A percentile compares a stretch with the other conserved stretches of the same genome.
These are phyloP conservation scores for Clarias batrachus DNA, from an alignment of 2,113 vertebrate species.

Conservation along the genomic window DNA sequence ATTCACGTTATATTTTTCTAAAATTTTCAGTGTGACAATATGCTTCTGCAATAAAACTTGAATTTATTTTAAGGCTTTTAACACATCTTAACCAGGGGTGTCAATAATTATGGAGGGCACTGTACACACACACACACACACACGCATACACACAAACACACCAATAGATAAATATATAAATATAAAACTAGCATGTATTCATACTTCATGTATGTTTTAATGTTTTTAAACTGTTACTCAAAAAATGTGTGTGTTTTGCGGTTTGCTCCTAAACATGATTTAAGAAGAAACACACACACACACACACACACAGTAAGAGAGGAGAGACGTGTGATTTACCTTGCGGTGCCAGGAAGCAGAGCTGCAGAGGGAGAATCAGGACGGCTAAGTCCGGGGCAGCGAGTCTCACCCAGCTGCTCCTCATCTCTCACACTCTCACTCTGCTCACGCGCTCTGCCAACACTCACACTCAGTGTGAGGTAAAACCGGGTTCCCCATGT, in stretches of 20 bases:
- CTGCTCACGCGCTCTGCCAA: background rate
- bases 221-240: too few species aligned
- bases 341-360: slow-evolving; percentile 19
- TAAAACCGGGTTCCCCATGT: background rate
- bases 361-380: slow-evolving; percentile 23
- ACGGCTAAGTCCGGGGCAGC: slow-evolving; percentile 18
- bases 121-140: too few species aligned
- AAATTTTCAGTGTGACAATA: too few species aligned
- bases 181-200: too few species aligned
- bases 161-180: too few species aligned
- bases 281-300: background rate
- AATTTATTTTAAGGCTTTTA: too few species aligned
- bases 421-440: slow-evolving; percentile 1
- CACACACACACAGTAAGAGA: background rate
- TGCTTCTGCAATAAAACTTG: too few species aligned
- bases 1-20: too few species aligned
- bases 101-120: too few species aligned
- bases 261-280: background rate
- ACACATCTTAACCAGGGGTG: too few species aligned
- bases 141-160: too few species aligned
- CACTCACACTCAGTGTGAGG: background rate
- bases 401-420: background rate
- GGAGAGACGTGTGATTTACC: slow-evolving; percentile 16
- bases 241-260: background rate
- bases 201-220: too few species aligned